Conservation (phyloP, 2,797 vertebrate genomes). For the Emys orbicularis region DNA sequence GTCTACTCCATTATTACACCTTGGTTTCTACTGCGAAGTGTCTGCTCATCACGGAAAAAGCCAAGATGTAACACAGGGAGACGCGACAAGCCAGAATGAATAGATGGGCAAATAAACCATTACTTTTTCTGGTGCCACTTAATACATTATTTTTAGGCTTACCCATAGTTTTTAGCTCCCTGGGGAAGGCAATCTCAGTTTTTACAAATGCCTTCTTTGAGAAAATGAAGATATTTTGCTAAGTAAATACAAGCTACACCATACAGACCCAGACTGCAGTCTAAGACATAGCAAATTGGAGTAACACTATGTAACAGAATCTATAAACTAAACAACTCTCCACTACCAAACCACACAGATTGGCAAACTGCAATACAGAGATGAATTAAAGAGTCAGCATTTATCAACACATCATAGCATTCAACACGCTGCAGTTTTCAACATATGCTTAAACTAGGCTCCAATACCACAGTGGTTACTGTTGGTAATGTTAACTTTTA, state of each 20-base stretch:
- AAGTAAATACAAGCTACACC: background rate
- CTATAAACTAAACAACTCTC: background rate
- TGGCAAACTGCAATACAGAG: background rate
- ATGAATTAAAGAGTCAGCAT: background rate
- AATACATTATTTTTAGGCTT: background rate
- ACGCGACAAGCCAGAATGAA: background rate
- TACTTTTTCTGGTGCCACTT: background rate
- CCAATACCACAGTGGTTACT: background rate
- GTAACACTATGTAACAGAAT: background rate
- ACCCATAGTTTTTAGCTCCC: background rate
- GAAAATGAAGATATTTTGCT: background rate
- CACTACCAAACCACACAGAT: background rate
- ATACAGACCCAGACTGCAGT: background rate
- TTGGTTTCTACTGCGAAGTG: background rate
- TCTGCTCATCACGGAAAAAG: background rate
- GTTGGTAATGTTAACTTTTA: fast-evolving
- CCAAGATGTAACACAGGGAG: background rate
- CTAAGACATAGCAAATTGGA: background rate
- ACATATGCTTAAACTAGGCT: background rate
- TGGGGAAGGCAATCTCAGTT: background rate
- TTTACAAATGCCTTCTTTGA: background rate
- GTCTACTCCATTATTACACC: background rate
- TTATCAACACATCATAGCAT: background rate
- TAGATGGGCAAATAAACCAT: too few relatives aligned
- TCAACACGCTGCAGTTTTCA: background rate